A percentile compares a stretch with the other conserved stretches of the same genome.
These are phyloP conservation scores for Margarornis squamiger DNA, from an alignment of 2,797 vertebrate genomes.

Conservation along the genomic window DNA sequence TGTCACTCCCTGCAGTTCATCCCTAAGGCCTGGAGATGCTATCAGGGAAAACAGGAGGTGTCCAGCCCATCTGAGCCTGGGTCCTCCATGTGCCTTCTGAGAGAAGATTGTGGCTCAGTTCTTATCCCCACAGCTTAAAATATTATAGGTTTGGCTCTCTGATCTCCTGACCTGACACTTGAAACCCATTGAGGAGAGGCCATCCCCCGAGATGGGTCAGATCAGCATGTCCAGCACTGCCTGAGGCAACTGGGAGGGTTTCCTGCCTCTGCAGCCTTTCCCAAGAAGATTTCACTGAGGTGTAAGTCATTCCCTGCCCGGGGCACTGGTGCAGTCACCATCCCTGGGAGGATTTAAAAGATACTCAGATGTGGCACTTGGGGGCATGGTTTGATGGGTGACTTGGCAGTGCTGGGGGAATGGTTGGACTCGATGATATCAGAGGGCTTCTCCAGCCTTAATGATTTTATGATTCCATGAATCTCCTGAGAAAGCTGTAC, in stretches of 20 bases:
- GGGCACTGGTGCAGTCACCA: background rate
- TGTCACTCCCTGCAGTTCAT: background rate
- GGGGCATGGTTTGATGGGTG: background rate
- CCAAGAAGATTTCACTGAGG: background rate
- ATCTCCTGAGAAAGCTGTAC: background rate
- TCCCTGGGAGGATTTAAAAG: background rate
- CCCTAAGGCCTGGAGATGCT: background rate
- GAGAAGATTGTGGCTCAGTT: background rate
- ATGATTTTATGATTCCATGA: rapidly evolving
- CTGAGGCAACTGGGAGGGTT: background rate
- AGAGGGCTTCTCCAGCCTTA: background rate
- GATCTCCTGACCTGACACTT: background rate
- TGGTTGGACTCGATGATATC: rapidly evolving
- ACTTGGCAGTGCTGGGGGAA: background rate
- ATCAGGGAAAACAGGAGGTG: background rate
- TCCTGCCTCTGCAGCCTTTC: background rate
- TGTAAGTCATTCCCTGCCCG: background rate
- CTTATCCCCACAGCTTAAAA: background rate
- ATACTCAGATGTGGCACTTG: background rate
- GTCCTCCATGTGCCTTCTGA: background rate
- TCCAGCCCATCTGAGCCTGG: background rate
- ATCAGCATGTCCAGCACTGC: background rate
- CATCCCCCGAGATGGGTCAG: background rate
- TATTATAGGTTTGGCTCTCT: background rate
- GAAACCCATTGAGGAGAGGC: background rate